Evolutionary conservation across 2,113 vertebrate species (phyloP).

Genomic region (Fulmarus glacialis): DNA sequence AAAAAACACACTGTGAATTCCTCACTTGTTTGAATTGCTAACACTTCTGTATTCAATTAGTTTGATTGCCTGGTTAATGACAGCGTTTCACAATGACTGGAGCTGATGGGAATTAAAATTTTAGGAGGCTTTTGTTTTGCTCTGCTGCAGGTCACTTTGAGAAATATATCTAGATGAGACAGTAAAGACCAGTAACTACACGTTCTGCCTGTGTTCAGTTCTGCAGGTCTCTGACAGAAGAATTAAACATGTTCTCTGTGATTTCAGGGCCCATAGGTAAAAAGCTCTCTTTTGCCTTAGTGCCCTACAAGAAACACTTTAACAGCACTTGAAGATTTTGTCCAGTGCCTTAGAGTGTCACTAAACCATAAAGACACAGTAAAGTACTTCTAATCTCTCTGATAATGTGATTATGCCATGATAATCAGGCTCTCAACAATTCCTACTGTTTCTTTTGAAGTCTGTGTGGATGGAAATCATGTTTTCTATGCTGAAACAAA

Average conservation of each 20-base stretch:
- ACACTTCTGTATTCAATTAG: not conserved
- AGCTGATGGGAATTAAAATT: conserved; percentile 58
- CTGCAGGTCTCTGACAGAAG: not conserved
- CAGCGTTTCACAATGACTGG: not conserved
- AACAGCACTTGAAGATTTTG: conserved; percentile 28
- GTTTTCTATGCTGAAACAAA: conserved; percentile 54
- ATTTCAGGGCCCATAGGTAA: conserved; percentile 2
- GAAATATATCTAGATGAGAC: not conserved
- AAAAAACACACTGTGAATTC: not conserved
- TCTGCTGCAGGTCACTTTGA: conserved; percentile 30
- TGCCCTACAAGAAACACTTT: not conserved
- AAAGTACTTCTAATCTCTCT: conserved; percentile 60
- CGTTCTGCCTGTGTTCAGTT: not conserved
- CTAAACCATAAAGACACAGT: conserved; percentile 43
- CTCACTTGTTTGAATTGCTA: not conserved
- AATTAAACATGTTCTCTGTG: not conserved
- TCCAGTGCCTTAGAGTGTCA: not conserved
- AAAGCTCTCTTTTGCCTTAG: not conserved
- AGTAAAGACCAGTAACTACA: not conserved
- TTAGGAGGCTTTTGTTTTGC: conserved; percentile 43
- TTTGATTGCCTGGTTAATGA: not conserved
- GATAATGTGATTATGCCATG: conserved; percentile 58
- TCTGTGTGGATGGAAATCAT: conserved; percentile 22
- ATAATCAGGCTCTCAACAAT: conserved; percentile 62
- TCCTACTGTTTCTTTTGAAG: conserved; percentile 59